These are phyloP conservation scores for Phoxinus phoxinus DNA, from an alignment of 2,113 vertebrate genomes.

Conservation along the genomic window DNA sequence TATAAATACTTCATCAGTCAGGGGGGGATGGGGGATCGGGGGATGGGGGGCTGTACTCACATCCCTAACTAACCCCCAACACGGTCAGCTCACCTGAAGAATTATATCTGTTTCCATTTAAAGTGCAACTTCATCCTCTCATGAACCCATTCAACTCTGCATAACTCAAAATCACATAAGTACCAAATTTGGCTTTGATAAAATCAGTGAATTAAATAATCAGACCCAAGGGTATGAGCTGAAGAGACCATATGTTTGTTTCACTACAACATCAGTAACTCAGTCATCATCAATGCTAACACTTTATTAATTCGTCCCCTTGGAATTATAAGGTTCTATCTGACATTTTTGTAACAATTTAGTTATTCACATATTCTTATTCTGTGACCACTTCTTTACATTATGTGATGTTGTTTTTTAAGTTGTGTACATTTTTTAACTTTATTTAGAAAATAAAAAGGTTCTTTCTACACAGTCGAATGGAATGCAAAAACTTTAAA, in stretches of 20 bases:
- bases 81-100: not conserved
- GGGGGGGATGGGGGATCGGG: no score
- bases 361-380: no score
- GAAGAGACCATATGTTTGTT: conserved; percentile 38
- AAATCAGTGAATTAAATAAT: conserved; percentile 38
- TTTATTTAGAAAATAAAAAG: no score
- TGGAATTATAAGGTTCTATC: no score
- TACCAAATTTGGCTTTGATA: not conserved
- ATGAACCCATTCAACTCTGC: conserved; percentile 6
- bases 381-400: no score
- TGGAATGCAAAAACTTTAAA: no score
- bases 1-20: not conserved
- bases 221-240: not conserved
- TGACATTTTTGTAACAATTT: no score
- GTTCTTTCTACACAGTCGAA: no score
- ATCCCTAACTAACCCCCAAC: not conserved
- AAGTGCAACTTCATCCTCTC: not conserved
- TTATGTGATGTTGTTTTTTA: no score
- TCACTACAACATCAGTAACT: not conserved
- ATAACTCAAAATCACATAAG: not conserved
- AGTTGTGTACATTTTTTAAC: no score
- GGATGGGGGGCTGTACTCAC: not conserved
- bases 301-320: not conserved
- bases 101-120: not conserved
- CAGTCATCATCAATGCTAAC: not conserved